These are phyloP conservation scores for Augochlora pura DNA, from an alignment of 1,140 invertebrate species.

Conservation along the genomic window DNA sequence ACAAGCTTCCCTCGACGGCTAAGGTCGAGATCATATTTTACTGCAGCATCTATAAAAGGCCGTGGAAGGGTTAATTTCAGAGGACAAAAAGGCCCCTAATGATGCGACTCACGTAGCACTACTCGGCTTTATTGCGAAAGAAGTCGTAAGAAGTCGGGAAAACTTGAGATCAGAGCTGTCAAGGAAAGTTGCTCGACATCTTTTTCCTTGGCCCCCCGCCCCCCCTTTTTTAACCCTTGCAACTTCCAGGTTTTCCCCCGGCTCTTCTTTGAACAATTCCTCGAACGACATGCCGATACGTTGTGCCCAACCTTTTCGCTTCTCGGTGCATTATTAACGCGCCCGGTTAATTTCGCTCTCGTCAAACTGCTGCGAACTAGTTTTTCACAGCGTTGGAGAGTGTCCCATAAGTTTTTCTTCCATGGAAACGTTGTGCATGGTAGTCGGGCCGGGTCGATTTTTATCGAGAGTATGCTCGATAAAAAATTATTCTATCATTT, in stretches of 20 bases:
- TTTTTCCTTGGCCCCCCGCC: background rate
- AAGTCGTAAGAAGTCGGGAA: background rate
- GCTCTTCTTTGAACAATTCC: slow-evolving; percentile 17
- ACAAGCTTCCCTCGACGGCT: background rate
- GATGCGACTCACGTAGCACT: slow-evolving; percentile 5
- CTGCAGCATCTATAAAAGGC: background rate
- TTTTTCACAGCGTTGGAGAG: too few relatives aligned
- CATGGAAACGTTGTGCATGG: too few relatives aligned
- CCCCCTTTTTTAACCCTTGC: background rate
- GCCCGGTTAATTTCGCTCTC: too few relatives aligned
- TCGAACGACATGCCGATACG: background rate
- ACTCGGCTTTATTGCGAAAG: background rate
- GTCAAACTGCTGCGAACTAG: too few relatives aligned
- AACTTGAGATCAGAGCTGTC: slow-evolving; percentile 14
- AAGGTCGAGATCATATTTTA: background rate
- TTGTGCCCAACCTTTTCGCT: slow-evolving; percentile 2
- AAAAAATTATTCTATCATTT: too few relatives aligned
- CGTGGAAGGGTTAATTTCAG: background rate
- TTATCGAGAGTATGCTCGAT: too few relatives aligned
- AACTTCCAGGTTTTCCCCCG: background rate
- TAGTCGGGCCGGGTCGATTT: too few relatives aligned
- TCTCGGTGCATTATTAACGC: background rate
- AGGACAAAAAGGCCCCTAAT: background rate
- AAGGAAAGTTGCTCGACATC: slow-evolving; percentile 19
- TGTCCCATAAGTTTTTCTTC: too few relatives aligned